Evolutionary conservation across 2,888 invertebrate species (phyloP), one percentile per base, ranked within the genome.

Genomic region (Yponomeuta cagnagella): DNA sequence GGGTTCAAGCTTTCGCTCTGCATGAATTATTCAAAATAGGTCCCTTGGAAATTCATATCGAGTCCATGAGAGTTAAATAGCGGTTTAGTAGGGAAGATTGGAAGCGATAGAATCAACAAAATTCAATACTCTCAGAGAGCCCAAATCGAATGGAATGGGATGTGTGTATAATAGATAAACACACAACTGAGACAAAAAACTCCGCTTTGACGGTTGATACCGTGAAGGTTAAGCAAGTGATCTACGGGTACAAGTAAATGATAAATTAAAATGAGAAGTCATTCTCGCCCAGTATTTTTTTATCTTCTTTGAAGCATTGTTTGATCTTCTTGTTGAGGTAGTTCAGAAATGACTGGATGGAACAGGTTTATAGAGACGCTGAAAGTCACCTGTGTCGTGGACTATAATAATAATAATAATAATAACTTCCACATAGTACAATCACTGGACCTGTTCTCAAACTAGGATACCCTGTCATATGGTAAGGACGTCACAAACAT

Each of bases 21-120:
- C 52, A 58, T 58, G 52, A 58, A 58, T 58, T 58, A 58, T 58
- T 58, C 52, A 58, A 58, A 58, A 58, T 58, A 58, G 52, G 52
- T 15, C 52, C 52, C 52, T 58, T 58, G 52, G 52, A 58, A 58
- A 58, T 58, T 58, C 52, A 58, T 58, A 58, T 58, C 15, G 12
- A 15, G 4, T 58, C 52, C 52, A 15, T 58, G 52, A 15, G 52
- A 58, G 52, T 58, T 58, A 58, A 58, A 58, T 15, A 15, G 52
- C 9, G 52, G 52, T 9, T 58, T 15, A 58, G 15, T 12, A 58
- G 52, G 15, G 1, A 12, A 15, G 15, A 58, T 12, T 3, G 3
- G 12, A 58, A 12, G 23, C 10, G 52, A 12, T 9, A 2, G 52
- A 58, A 2, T 2, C 15, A 15, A 15, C 4, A 58, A 58, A 58